These are phyloP conservation scores for Cotesia glomerata DNA, from an alignment of 1,140 invertebrate species.

Conservation along the genomic window DNA sequence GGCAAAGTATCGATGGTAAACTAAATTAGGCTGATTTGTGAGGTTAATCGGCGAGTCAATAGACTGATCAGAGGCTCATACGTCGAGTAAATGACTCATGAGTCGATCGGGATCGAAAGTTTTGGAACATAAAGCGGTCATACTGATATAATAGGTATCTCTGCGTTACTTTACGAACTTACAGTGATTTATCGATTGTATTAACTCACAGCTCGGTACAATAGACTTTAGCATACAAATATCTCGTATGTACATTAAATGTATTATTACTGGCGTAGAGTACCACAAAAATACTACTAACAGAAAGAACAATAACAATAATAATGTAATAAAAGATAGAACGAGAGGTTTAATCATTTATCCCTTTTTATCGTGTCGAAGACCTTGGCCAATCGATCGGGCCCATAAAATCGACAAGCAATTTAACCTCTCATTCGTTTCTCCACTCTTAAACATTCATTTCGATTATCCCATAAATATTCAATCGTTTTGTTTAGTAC, in stretches of 20 bases:
- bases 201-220: not conserved
- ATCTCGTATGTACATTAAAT: not conserved
- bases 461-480: conserved; percentile 26
- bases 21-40: not conserved
- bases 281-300: not conserved
- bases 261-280: no score
- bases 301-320: not conserved
- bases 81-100: conserved; percentile 6
- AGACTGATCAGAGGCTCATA: not conserved
- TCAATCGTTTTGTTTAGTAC: conserved; percentile 21
- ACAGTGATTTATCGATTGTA: conserved; percentile 13
- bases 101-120: conserved; percentile 15
- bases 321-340: not conserved
- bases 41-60: conserved; percentile 21
- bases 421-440: conserved; percentile 16
- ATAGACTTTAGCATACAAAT: not conserved
- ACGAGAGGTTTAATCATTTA: not conserved
- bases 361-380: conserved; percentile 7
- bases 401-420: conserved; percentile 22
- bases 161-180: conserved; percentile 10
- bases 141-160: not conserved
- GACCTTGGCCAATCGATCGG: conserved; percentile 17
- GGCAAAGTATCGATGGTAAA: no score
- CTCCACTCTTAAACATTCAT: conserved; percentile 10
- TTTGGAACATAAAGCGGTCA: not conserved